Evolutionary conservation across 1,140 invertebrate genomes (phyloP).

Genomic region (Aporrectodea caliginosa): DNA sequence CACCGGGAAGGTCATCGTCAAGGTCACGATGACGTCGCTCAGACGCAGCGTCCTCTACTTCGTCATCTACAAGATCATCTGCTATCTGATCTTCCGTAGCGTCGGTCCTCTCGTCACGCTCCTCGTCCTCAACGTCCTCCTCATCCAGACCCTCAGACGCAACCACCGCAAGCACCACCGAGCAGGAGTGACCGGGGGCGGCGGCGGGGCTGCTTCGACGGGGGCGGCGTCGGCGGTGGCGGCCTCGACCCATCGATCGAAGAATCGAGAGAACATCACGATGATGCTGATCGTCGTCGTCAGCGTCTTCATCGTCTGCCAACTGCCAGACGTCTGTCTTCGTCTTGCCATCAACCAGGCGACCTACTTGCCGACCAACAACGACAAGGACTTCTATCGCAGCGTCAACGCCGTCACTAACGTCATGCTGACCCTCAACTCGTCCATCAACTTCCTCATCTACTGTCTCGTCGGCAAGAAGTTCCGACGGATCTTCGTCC

Average conservation of each 20-base stretch:
- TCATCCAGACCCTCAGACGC: slow-evolving; percentile 21
- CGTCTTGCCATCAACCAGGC: slow-evolving; percentile 17
- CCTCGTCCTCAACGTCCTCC: slow-evolving; percentile 26
- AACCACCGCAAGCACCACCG: not conserved
- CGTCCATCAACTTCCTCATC: slow-evolving; percentile 30
- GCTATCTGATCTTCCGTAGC: slow-evolving; percentile 29
- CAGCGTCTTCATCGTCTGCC: slow-evolving; percentile 29
- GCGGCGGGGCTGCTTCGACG: not conserved
- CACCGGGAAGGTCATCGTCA: not conserved
- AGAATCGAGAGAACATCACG: slow-evolving; percentile 48
- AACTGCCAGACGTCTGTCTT: slow-evolving; percentile 26
- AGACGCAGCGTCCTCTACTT: slow-evolving; percentile 23
- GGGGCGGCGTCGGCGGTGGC: not conserved
- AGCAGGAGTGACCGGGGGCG: not conserved
- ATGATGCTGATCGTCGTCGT: slow-evolving; percentile 30
- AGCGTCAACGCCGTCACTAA: slow-evolving; percentile 25
- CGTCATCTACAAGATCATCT: slow-evolving; percentile 31
- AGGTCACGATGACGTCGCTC: slow-evolving; percentile 11
- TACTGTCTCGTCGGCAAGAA: slow-evolving; percentile 33
- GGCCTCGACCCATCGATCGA: not conserved
- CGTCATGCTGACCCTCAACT: slow-evolving; percentile 30
- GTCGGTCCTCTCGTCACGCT: slow-evolving; percentile 28
- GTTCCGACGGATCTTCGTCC: slow-evolving; percentile 26
- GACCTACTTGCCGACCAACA: not conserved
- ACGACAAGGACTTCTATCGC: not conserved